These are phyloP conservation scores for Poeciliopsis occidentalis DNA, from an alignment of 2,113 vertebrate genomes.

Conservation along the genomic window DNA sequence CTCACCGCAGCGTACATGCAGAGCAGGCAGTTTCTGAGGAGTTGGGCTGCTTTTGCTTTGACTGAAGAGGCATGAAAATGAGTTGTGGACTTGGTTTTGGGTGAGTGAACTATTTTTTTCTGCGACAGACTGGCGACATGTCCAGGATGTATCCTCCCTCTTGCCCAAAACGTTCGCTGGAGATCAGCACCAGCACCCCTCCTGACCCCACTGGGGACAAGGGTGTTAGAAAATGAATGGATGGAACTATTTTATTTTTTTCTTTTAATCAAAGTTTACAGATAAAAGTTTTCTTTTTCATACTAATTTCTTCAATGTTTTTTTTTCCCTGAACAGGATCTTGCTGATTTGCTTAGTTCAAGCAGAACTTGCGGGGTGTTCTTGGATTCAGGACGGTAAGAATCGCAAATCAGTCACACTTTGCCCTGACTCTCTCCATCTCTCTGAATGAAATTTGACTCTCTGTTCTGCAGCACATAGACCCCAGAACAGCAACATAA, in stretches of 20 bases:
- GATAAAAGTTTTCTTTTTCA: background rate
- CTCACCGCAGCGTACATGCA: background rate
- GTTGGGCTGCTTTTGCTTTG: background rate
- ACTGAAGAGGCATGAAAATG: background rate
- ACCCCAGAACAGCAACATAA: background rate
- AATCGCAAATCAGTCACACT: no score
- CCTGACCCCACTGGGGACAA: no score
- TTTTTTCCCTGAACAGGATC: background rate
- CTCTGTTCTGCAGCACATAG: background rate
- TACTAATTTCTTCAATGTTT: background rate
- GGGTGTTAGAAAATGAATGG: background rate
- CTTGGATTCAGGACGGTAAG: background rate
- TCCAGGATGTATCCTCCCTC: no score
- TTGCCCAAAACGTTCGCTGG: no score
- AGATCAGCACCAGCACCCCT: no score
- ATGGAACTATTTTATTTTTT: background rate
- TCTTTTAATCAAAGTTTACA: background rate
- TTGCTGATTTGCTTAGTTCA: constrained; percentile 2
- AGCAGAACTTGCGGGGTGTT: background rate
- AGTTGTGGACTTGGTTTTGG: constrained; percentile 1
- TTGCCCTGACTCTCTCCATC: background rate
- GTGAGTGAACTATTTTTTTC: background rate
- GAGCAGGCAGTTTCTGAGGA: background rate
- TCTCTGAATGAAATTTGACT: background rate
- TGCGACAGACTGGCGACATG: no score